Evolutionary conservation across 2,797 vertebrate genomes (phyloP).

Genomic region (Chrosomus eos): DNA sequence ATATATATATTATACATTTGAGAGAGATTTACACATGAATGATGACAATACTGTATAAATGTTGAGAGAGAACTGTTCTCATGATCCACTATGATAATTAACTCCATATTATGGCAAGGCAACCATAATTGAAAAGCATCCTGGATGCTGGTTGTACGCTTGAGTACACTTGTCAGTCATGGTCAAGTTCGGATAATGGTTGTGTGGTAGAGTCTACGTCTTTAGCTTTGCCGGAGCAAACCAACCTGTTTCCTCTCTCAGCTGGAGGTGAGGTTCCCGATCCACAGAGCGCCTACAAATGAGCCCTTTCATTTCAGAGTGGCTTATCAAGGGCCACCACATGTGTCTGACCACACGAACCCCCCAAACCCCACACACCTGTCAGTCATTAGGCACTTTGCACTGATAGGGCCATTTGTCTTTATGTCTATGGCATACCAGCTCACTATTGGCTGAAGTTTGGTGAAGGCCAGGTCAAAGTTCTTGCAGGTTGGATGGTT

Average conservation of each 20-base stretch:
- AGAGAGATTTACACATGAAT: not conserved
- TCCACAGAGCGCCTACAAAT: conserved; percentile 40
- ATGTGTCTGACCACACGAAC: conserved; percentile 26
- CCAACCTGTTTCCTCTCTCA: conserved; percentile 47
- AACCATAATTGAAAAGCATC: conserved; percentile 28
- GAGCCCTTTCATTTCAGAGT: conserved; percentile 37
- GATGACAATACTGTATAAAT: not conserved
- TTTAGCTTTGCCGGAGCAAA: conserved; percentile 13
- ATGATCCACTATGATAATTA: not conserved
- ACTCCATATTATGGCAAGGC: not conserved
- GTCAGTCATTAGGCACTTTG: conserved; percentile 45
- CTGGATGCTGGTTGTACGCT: conserved; percentile 29
- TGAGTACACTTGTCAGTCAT: conserved; percentile 50
- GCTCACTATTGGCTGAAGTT: conserved; percentile 29
- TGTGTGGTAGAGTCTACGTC: conserved; percentile 30
- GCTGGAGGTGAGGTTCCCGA: conserved; percentile 44
- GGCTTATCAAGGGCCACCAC: conserved; percentile 31
- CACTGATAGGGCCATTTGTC: conserved; percentile 53
- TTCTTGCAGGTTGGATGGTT: conserved; percentile 37
- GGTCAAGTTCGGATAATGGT: conserved; percentile 39
- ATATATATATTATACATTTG: too few relatives aligned
- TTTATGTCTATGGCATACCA: conserved; percentile 36
- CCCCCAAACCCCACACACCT: conserved; percentile 25
- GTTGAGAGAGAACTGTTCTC: not conserved
- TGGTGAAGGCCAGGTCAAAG: conserved; percentile 43